Base-by-base conservation (phyloP, 2,888 invertebrate genomes). In the Melangyna quadrimaculata region DNA sequence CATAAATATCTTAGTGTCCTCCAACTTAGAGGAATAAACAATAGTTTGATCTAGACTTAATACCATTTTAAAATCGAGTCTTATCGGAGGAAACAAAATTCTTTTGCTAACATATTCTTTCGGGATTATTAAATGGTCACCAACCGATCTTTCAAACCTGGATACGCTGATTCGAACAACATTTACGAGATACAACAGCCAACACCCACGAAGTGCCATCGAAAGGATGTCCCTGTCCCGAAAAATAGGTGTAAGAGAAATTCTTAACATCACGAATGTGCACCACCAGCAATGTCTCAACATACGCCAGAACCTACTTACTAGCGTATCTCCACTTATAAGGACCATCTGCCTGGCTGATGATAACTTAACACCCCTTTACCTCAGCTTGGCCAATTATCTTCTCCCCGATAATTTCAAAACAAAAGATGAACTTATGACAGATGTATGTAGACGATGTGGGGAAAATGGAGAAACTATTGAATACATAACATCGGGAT, bases 1-100 rank as follows among this genome's bases (percentile, higher is more conserved):
- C 45, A 72, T 43, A 78, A 78, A 72, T 72, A 71, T 17, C 51
- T 61, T 17, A 63, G 63, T 40, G 70, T 78, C 19, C 63, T 70
- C 4, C 70, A 78, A 67, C 53, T 51, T 32, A 78, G 32, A 37
- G 59, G 55, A 4, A 51, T 70, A 1, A 59, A 61, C 32, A 61
- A 78, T 12, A 37, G 10, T 14, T n/a, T 7, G 0, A 78, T 69
- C 7, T 43, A 55, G 17, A 24, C n/a, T 17, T 5, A 40, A 53
- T 9, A 40, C 53, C 9, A 59, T 70, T 19, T 45, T 74, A 14
- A 74, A 80, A 24, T 61, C 69, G 3, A 27, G 51, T 3, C 24
- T 73, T 0, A 63, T 37, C 8, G 55, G 43, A 3, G 53, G 55
- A 3, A 80, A 69, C 17, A 57, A 73, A 12, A 61, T 74, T 8